Base-by-base conservation (phyloP, 2,888 invertebrate genomes). In the Stenurella melanura region DNA sequence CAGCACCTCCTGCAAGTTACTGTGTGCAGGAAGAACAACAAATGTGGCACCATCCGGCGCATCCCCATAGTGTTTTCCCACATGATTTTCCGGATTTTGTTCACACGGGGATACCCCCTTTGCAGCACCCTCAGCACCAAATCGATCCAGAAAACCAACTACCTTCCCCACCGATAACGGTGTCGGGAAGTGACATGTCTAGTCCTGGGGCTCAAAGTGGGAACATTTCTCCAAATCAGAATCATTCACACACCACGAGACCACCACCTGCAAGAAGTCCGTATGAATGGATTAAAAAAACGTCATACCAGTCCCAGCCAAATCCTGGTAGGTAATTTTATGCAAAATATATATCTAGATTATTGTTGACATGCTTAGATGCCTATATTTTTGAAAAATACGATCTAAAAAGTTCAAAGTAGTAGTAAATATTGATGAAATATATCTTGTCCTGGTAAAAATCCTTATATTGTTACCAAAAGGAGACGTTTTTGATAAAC, bases 231-330 rank as follows among this genome's bases (percentile, higher is more conserved):
- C 86, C 90, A 73, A 85, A 88, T 77, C 86, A 87, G 76, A 81
- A 84, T 56, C 73, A 86, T 76, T 78, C 83, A 12, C 76, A 78
- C 58, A 79, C 79, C 61, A 79, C 89, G 74, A 92, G 94, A 85
- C 94, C 96, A 61, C 92, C 93, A 56, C 94, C 95, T 34, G 93
- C 94, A 19, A 93, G 96, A 60, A 95, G 95, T 81, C 96, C 96
- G 0, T 97, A 93, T 88, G 96, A 96, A 85, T 97, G 97, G 97
- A 97, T 97, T 94, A 97, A 96, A 89, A 96, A 96, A 89, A 94
- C 95, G 0, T 93, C 95, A 70, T 96, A 96, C 89, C 95, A 96
- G 86, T 93, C 92, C 80, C 96, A 96, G 87, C 95, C 95, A 2
- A 96, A 95, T 89, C 96, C 96, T 90, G 96, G 96, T 96, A 89